Evolutionary conservation across 2,888 invertebrate genomes (phyloP).

Genomic region (Trissoscelio sp.): DNA sequence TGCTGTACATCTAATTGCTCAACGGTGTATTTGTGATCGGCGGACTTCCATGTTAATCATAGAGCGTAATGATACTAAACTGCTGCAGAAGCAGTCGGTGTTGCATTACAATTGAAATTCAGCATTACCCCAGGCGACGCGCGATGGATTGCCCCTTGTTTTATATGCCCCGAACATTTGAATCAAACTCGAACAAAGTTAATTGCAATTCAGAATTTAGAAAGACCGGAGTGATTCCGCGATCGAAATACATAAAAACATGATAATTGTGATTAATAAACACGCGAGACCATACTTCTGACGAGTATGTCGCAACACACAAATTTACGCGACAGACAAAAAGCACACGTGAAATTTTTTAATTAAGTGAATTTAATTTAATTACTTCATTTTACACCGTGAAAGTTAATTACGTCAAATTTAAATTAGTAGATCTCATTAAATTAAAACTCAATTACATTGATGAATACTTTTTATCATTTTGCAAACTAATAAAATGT

Average conservation of each 20-base stretch:
- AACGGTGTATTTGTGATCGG: slow-evolving; percentile 52
- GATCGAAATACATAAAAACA: slow-evolving; percentile 55
- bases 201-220: slow-evolving; percentile 64
- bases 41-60: slow-evolving; percentile 74
- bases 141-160: slow-evolving; percentile 71
- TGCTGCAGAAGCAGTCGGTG: slow-evolving; percentile 67
- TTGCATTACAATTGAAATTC: slow-evolving; percentile 71
- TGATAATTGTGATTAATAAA: slow-evolving; percentile 58
- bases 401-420: not conserved
- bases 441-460: slow-evolving; percentile 5
- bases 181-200: slow-evolving; percentile 60
- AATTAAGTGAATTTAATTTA: slow-evolving; percentile 3
- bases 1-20: slow-evolving; percentile 41
- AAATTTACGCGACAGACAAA: not conserved
- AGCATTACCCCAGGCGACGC: slow-evolving; percentile 67
- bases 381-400: not conserved
- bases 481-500: no score
- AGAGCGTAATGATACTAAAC: slow-evolving; percentile 71
- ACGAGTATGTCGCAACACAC: no score
- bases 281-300: not conserved
- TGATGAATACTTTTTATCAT: not conserved
- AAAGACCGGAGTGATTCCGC: slow-evolving; percentile 39
- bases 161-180: slow-evolving; percentile 70
- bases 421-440: not conserved
- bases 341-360: not conserved